Base-by-base conservation (phyloP, 2,113 vertebrate species). In the Mastomys natalensis region DNA sequence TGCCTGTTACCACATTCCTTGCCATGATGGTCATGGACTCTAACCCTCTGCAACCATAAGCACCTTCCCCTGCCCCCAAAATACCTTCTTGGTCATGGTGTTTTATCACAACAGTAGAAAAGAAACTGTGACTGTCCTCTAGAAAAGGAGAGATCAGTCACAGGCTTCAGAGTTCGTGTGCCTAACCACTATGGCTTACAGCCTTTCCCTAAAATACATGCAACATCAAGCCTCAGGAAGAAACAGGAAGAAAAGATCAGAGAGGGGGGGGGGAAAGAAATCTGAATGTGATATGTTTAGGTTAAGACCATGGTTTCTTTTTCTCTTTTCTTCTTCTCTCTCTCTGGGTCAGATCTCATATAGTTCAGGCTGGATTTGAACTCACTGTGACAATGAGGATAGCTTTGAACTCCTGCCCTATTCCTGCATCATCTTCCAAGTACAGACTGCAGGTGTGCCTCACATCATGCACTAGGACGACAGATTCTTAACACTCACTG, bases 401-500 rank as follows among this genome's bases (percentile, higher is more conserved):
- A 22, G 8, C 31, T 37, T 7, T 68, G 85, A n/a, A 9, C 22
- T 70, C 40, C 82, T 31, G 3, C 3, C 16, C 22, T 78, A 29
- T 13, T 16, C 62, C 7, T 68, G 60, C 29, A 15, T 10, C 24
- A 4, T 26, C n/a, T 62, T 58, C 58, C 58, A 43, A 40, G 24
- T 60, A 22, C 22, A 45, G 60, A 48, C 34, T 45, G 10, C 21
- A 26, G 21, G 80, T 84, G 58, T 87, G 16, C 12, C 16, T 10
- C 62, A n/a, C 22, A 45, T 13, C 43, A 60, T 12, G 40, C 60
- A 85, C 31, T 70, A 68, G 24, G 53, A 31, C 24, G 6, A 22
- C 81, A 21, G 24, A 40, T 73, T 84, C 78, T 76, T 88, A 81
- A 55, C 73, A 98, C 97, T 97, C 51, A 98, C 97, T 92, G 55